phyloP scores from a whole-genome alignment of 64 coral and sea anemone genomes.

The Acropora yongei region DNA sequence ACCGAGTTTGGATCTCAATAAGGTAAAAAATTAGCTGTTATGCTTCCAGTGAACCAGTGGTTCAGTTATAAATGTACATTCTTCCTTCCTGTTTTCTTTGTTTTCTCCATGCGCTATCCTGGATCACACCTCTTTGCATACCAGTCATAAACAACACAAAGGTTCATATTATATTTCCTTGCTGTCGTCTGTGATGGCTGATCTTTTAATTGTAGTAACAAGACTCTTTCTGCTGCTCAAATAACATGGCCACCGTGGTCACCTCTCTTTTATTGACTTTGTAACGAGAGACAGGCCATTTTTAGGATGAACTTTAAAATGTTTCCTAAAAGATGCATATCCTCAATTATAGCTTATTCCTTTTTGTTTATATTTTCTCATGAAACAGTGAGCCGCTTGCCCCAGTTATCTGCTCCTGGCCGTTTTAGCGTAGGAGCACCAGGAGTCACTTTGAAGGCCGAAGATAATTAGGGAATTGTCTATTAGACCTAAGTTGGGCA shows the following conservation, averaged over 20 bases:
- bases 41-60: not conserved
- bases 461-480: too few relatives aligned
- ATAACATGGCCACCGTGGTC: not conserved
- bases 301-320: not conserved
- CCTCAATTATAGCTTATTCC: not conserved
- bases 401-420: not conserved
- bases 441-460: too few relatives aligned
- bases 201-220: not conserved
- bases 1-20: not conserved
- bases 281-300: not conserved
- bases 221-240: not conserved
- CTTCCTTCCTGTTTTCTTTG: not conserved
- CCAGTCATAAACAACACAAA: not conserved
- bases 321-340: not conserved
- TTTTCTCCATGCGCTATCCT: not conserved
- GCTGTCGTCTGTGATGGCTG: not conserved
- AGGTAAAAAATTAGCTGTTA: not conserved
- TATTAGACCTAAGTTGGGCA: too few relatives aligned
- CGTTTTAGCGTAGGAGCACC: constrained; percentile 9
- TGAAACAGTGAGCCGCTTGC: constrained; percentile 44
- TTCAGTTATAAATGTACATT: not conserved
- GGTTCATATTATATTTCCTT: too few relatives aligned
- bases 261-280: not conserved
- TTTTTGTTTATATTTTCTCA: not conserved
- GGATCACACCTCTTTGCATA: not conserved